phyloP scores from a whole-genome alignment of 2,113 vertebrate species.

The Scartelaos histophorus region DNA sequence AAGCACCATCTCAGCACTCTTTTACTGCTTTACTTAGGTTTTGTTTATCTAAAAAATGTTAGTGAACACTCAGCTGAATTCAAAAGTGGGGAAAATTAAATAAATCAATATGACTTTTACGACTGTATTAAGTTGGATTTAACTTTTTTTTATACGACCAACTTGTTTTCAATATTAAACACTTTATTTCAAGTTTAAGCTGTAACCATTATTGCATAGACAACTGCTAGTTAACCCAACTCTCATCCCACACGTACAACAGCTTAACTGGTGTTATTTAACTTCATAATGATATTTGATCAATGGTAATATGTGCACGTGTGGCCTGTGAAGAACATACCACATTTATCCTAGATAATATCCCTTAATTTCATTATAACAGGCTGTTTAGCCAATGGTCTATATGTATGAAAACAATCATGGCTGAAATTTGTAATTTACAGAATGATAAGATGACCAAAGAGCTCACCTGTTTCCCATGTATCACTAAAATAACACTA shows the following conservation, averaged over 20 bases:
- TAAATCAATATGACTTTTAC: too few relatives aligned
- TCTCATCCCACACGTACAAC: too few relatives aligned
- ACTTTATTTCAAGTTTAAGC: not conserved
- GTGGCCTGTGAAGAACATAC: too few relatives aligned
- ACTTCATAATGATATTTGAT: not conserved
- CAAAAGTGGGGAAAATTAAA: not conserved
- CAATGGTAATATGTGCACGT: too few relatives aligned
- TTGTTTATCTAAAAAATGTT: not conserved
- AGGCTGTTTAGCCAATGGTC: too few relatives aligned
- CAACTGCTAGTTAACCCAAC: not conserved
- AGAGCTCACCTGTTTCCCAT: not conserved
- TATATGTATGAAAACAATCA: too few relatives aligned
- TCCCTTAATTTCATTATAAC: too few relatives aligned
- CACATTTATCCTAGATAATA: too few relatives aligned
- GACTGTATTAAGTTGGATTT: not conserved
- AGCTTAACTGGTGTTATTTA: not conserved
- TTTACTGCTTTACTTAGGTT: not conserved
- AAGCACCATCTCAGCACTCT: constrained; percentile 1
- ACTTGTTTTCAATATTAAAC: not conserved
- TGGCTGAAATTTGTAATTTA: too few relatives aligned
- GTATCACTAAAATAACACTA: not conserved
- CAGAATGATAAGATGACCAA: too few relatives aligned
- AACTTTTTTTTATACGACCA: not conserved
- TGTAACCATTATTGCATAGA: not conserved
- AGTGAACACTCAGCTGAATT: not conserved